These are phyloP conservation scores for Myiopsitta monachus DNA, from an alignment of 2,113 vertebrate species.

Conservation along the genomic window DNA sequence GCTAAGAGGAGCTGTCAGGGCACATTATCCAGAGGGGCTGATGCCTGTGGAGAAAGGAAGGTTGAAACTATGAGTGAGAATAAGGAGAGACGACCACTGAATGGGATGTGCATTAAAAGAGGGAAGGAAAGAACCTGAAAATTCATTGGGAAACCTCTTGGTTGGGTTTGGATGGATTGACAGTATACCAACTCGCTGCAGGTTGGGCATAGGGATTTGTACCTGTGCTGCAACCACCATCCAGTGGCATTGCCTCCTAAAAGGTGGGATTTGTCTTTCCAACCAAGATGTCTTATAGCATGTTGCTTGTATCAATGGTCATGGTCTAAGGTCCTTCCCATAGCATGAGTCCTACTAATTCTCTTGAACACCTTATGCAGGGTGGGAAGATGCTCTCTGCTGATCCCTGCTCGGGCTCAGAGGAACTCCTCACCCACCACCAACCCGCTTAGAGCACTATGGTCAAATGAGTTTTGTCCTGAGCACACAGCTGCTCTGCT, in stretches of 20 bases:
- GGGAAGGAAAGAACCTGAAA: not conserved
- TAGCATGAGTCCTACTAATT: accelerated
- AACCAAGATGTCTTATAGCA: not conserved
- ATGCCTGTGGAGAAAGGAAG: not conserved
- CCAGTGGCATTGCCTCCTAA: not conserved
- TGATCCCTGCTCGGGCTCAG: not conserved
- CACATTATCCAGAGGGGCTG: slow-evolving; percentile 40
- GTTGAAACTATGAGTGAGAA: not conserved
- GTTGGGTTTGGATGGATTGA: not conserved
- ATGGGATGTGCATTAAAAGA: not conserved
- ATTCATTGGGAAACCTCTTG: not conserved
- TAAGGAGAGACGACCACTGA: not conserved
- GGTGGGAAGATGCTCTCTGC: not conserved
- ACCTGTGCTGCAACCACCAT: accelerated
- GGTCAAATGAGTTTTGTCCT: not conserved
- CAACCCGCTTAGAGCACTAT: accelerated
- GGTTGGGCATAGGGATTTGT: not conserved
- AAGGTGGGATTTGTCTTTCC: not conserved
- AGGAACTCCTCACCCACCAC: not conserved
- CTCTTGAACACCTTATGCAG: not conserved
- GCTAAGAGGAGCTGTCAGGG: slow-evolving; percentile 51
- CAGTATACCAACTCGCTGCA: not conserved
- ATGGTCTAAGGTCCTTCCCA: accelerated
- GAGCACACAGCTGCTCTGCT: not conserved
- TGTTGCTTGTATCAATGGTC: accelerated